Evolutionary conservation across 2,888 invertebrate species (phyloP), one percentile per base, ranked within the genome.

Genomic region (Amphipyra berbera): DNA sequence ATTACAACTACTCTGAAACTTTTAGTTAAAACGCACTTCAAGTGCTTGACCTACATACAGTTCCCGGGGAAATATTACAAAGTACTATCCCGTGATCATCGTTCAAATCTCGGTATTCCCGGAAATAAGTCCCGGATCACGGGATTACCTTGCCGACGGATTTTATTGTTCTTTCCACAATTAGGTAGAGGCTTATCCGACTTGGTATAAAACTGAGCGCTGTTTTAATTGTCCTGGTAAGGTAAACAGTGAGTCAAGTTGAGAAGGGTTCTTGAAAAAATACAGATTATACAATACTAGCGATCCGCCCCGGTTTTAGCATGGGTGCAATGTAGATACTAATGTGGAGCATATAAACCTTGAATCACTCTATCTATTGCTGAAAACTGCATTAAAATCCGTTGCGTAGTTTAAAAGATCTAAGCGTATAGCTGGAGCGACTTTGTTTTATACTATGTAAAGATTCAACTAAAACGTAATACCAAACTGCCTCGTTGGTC

Each of bases 121-220:
- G 76, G 80, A 68, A 66, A 75, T 78, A 75, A 69, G 47, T 73
- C 61, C 61, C 49, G 67, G 80, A 68, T 73, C 61, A 50, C 61
- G 54, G 78, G 71, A 78, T 78, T 78, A 68, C 69, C 59, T 70
- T 66, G 40, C 46, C 42, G 46, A 40, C 35, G 65, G 65, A 70
- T 75, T 78, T 78, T 80, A 80, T 70, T 68, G 78, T 78, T 70
- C 66, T 70, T 69, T 59, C 73, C 48, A 70, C 63, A 75, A 78
- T 75, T 68, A 70, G 63, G 59, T 60, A 47, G 44, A 21, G 30
- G 68, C 56, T 74, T 65, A 68, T 72, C 71, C 49, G 60, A 52
- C 64, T 76, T 69, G 44, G 49, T 45, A 46, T 67, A 73, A 66
- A 62, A 53, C 44, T 68, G 50, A 58, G 48, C 49, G 35, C 15